phyloP scores from a whole-genome alignment of 2,888 invertebrate genomes.

The Chromoteleia sp. region DNA sequence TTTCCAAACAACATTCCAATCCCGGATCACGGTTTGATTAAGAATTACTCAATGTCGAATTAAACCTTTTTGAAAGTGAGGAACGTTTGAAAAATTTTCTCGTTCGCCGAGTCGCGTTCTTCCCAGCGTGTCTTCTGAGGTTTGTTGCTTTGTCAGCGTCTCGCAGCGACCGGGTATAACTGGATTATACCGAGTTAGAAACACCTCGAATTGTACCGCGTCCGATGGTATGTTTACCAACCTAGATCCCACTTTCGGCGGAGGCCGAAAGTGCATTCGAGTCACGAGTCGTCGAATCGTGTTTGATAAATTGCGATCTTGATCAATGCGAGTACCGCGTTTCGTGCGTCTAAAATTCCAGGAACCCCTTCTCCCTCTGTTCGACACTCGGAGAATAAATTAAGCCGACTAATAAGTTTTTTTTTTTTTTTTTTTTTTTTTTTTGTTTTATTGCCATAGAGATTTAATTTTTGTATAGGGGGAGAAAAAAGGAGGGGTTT shows the following conservation, averaged over 20 bases:
- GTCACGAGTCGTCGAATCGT: conserved; percentile 49
- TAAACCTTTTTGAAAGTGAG: conserved; percentile 26
- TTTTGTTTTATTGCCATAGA: conserved; percentile 12
- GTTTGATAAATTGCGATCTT: conserved; percentile 58
- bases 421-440: conserved; percentile 12
- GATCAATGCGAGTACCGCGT: conserved; percentile 27
- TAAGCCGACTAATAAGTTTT: conserved; percentile 20
- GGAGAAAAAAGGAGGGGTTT: conserved; percentile 21
- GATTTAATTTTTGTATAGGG: conserved; percentile 15
- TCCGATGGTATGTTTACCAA: conserved; percentile 30
- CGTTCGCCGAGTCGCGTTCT: background rate
- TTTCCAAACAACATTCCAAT: conserved; percentile 7
- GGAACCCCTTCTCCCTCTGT: background rate
- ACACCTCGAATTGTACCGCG: conserved; percentile 28
- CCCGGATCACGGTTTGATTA: conserved; percentile 29
- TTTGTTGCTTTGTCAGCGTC: conserved; percentile 61
- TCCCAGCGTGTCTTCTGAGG: conserved; percentile 19
- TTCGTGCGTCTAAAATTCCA: conserved; percentile 28
- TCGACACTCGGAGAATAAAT: conserved; percentile 23
- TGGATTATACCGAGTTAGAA: conserved; percentile 48
- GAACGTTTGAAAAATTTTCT: conserved; percentile 12
- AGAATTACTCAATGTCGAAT: conserved; percentile 42
- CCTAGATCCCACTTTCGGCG: conserved; percentile 48
- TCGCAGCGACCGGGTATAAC: conserved; percentile 12
- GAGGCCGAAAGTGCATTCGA: conserved; percentile 29